Percentiles rank a stretch among this genome's conserved stretches.
Evolutionary conservation across 2,797 vertebrate species (phyloP).

Genomic region (Paratrypauchen microcephalus): DNA sequence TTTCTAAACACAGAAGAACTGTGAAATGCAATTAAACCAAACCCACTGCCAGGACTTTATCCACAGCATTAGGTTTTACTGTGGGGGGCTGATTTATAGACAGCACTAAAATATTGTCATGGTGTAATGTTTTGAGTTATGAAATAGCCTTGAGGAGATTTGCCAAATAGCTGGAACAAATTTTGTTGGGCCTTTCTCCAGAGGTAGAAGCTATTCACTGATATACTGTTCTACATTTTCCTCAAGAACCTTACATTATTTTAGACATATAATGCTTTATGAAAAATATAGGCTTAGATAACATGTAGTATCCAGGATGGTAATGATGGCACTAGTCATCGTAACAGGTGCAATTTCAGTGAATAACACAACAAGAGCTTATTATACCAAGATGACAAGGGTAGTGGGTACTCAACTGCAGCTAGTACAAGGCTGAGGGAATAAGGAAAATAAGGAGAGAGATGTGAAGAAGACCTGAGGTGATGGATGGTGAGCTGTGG

Average conservation of each 20-base stretch:
- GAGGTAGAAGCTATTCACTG: background rate
- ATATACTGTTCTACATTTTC: background rate
- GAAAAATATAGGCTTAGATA: background rate
- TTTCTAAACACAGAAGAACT: conserved; percentile 10
- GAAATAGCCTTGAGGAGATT: background rate
- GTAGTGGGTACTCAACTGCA: background rate
- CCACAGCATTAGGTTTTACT: conserved; percentile 1
- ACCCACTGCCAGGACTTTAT: background rate
- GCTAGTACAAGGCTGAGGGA: background rate
- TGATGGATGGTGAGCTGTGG: background rate
- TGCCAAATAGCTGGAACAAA: conserved; percentile 37
- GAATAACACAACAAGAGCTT: too few species aligned
- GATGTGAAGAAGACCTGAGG: background rate
- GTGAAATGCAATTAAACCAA: conserved; percentile 18
- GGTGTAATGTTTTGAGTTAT: conserved; percentile 5
- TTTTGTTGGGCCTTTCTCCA: conserved; percentile 57
- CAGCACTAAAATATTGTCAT: conserved; percentile 6
- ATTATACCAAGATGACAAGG: background rate
- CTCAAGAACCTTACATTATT: background rate
- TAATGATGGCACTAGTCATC: too few species aligned
- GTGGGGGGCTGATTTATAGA: conserved; percentile 1
- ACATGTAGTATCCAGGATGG: background rate
- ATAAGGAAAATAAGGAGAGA: background rate
- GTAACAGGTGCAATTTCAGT: background rate
- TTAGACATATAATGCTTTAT: background rate